phyloP scores from a whole-genome alignment of 30 jellyfish, hydroid and myxozoan genomes.

The Mastigias papua region DNA sequence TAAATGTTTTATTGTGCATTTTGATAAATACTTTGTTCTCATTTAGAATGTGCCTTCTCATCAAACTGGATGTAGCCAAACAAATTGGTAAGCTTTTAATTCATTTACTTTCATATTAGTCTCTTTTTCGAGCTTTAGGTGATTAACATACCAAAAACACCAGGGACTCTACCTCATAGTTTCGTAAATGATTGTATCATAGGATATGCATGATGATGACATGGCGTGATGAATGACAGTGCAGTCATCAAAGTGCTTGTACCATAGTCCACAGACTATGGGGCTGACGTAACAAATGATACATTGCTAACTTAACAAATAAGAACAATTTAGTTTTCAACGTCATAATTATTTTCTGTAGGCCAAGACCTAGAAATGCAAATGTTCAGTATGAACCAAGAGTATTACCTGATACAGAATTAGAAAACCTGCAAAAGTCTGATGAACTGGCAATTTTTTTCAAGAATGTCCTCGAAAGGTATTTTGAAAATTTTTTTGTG shows the following conservation, averaged over 20 bases:
- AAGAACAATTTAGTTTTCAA: no score
- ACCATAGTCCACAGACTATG: no score
- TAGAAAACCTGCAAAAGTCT: constrained; percentile 11
- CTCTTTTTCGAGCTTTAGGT: constrained; percentile 7
- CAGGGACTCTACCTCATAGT: no score
- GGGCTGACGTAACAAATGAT: no score
- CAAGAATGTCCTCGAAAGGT: constrained; percentile 72
- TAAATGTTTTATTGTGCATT: not conserved
- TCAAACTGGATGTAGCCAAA: constrained; percentile 58
- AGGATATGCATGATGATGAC: no score
- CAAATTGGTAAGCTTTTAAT: constrained; percentile 61
- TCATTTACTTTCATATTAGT: not conserved
- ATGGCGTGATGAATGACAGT: no score
- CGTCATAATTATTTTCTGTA: not conserved
- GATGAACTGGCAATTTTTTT: constrained; percentile 50
- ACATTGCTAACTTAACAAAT: no score
- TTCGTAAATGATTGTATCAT: no score
- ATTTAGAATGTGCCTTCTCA: constrained; percentile 64
- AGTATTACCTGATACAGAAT: constrained; percentile 15
- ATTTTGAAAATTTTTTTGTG: not conserved
- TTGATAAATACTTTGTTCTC: not conserved
- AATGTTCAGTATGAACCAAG: constrained; percentile 83
- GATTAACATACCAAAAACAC: no score
- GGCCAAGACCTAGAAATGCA: constrained; percentile 92
- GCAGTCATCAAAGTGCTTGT: no score